Conservation (phyloP, 2,797 vertebrate genomes). For the Cossypha niveicapilla region DNA sequence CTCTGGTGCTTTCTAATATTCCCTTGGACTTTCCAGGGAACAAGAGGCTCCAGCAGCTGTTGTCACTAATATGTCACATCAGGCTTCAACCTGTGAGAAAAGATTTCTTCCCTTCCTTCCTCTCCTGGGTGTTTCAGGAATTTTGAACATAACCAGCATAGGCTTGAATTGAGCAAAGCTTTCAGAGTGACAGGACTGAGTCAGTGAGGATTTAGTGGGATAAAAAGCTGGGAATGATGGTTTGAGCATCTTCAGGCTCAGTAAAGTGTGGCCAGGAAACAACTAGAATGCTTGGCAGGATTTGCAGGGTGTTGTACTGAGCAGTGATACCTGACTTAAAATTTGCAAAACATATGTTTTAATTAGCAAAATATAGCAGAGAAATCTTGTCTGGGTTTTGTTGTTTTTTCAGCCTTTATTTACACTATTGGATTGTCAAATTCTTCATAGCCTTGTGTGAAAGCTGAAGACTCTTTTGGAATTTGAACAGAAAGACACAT, state of each 20-base stretch:
- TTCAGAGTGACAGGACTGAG: neutral
- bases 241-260: neutral
- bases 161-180: neutral
- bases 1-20: neutral
- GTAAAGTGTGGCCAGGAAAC: neutral
- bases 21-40: neutral
- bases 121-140: neutral
- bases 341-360: neutral
- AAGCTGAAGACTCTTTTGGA: neutral
- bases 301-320: neutral
- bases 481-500: neutral
- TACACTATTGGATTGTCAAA: neutral
- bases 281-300: neutral
- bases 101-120: neutral
- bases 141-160: neutral
- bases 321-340: neutral
- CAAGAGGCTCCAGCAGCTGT: neutral
- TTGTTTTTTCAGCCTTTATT: neutral
- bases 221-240: neutral
- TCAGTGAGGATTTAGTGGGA: neutral
- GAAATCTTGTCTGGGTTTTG: neutral
- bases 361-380: neutral
- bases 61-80: accelerated
- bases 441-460: neutral
- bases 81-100: neutral